Evolutionary conservation across 2,888 invertebrate species (phyloP).

Genomic region (Chrysotoxum bicinctum): DNA sequence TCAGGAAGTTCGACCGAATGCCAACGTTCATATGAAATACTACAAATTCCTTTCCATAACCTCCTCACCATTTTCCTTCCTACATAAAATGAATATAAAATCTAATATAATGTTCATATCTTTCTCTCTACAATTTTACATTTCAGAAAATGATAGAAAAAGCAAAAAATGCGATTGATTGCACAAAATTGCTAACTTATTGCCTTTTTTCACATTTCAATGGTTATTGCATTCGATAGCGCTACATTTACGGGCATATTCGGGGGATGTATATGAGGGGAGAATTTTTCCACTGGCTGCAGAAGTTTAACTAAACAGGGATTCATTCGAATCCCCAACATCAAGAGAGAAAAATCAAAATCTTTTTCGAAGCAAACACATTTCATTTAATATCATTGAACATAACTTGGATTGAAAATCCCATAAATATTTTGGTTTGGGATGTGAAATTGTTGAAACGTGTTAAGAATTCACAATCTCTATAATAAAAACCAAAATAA

Average conservation of each 20-base stretch:
- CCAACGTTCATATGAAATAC: neutral
- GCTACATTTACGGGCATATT: neutral
- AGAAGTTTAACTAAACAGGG: neutral
- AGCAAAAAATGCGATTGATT: constrained; percentile 74
- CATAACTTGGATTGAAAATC: constrained; percentile 70
- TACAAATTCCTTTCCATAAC: neutral
- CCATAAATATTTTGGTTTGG: constrained; percentile 70
- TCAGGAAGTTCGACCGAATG: neutral
- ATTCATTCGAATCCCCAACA: constrained; percentile 8
- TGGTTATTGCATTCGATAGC: constrained; percentile 57
- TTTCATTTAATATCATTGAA: constrained; percentile 72
- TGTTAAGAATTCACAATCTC: constrained; percentile 74
- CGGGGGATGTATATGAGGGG: neutral
- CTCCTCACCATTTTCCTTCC: neutral
- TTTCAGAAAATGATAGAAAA: constrained; percentile 45
- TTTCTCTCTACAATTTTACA: neutral
- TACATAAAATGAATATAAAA: constrained; percentile 34
- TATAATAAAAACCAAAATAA: constrained; percentile 8
- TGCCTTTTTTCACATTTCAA: constrained; percentile 70
- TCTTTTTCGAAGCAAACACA: constrained; percentile 61
- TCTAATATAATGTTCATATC: constrained; percentile 40
- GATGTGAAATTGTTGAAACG: constrained; percentile 74
- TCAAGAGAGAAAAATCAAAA: constrained; percentile 57
- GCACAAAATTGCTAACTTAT: constrained; percentile 74
- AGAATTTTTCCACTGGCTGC: constrained; percentile 5